Conservation (phyloP, 2,888 invertebrate genomes). For the Syrphus vitripennis region DNA sequence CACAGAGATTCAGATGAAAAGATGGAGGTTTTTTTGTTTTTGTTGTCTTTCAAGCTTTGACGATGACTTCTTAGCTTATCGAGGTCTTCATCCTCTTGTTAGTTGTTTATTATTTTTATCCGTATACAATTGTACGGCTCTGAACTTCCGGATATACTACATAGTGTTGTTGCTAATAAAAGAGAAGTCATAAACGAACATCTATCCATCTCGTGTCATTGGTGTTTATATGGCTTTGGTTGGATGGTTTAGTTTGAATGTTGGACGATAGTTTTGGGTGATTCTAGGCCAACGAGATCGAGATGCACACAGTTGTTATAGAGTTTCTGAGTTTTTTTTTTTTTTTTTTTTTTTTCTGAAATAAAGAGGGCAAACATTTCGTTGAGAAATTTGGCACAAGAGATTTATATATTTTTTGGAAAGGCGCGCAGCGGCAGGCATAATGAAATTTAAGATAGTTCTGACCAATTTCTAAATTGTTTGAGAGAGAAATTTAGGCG, state of each 20-base stretch:
- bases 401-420: conserved; percentile 15
- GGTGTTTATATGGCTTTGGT: not conserved
- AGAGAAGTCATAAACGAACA: conserved; percentile 47
- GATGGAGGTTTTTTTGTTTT: conserved; percentile 4
- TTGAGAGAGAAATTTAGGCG: not conserved
- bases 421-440: conserved; percentile 5
- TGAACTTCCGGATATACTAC: conserved; percentile 58
- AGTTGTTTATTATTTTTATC: not conserved
- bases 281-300: conserved; percentile 59
- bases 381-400: conserved; percentile 39
- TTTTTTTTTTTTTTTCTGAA: too few species aligned
- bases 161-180: conserved; percentile 35
- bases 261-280: conserved; percentile 23
- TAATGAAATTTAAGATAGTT: conserved; percentile 9
- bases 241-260: conserved; percentile 2
- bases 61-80: conserved; percentile 39
- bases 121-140: conserved; percentile 36
- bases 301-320: conserved; percentile 35
- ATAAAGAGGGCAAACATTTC: conserved; percentile 32
- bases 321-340: not conserved
- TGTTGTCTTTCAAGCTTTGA: conserved; percentile 10
- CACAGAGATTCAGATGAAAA: not conserved
- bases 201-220: conserved; percentile 52
- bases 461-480: conserved; percentile 49
- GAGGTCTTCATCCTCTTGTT: conserved; percentile 52